phyloP scores from a whole-genome alignment of 2,797 vertebrate species.

The Gymnothorax reevesii region DNA sequence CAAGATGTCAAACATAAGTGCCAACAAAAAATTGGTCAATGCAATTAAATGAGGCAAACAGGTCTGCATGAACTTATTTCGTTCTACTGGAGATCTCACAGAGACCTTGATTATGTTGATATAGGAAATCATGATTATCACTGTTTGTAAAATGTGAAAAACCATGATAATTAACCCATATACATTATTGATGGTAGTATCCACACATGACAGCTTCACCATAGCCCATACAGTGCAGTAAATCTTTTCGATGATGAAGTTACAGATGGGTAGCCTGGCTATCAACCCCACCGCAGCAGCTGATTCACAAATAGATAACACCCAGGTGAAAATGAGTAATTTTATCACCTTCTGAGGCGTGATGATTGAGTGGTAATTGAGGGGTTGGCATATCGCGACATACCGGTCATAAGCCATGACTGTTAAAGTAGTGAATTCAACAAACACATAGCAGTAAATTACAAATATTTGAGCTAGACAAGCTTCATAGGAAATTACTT shows the following conservation, averaged over 20 bases:
- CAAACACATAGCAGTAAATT: conserved; percentile 38
- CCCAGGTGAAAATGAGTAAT: conserved; percentile 36
- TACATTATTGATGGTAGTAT: conserved; percentile 30
- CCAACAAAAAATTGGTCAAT: conserved; percentile 11
- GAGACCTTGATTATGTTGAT: conserved; percentile 47
- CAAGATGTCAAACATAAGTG: conserved; percentile 29
- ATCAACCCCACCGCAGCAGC: conserved; percentile 22
- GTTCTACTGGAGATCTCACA: conserved; percentile 45
- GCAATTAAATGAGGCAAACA: conserved; percentile 54
- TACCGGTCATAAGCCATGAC: conserved; percentile 61
- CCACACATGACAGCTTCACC: conserved; percentile 43
- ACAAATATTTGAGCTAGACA: conserved; percentile 51
- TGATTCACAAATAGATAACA: conserved; percentile 27
- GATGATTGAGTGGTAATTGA: conserved; percentile 56
- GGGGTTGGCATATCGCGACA: conserved; percentile 57
- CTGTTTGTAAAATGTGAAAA: conserved; percentile 19
- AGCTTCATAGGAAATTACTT: conserved; percentile 50
- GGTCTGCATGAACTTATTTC: conserved; percentile 55
- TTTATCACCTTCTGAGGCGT: conserved; percentile 31
- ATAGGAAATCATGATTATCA: conserved; percentile 49
- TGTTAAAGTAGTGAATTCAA: conserved; percentile 50
- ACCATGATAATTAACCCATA: conserved; percentile 35
- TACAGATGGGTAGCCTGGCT: conserved; percentile 45
- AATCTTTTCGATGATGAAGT: conserved; percentile 1
- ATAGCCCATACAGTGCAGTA: conserved; percentile 41